Conservation (phyloP, 2,888 invertebrate genomes). For the Periphyllus acericola region DNA sequence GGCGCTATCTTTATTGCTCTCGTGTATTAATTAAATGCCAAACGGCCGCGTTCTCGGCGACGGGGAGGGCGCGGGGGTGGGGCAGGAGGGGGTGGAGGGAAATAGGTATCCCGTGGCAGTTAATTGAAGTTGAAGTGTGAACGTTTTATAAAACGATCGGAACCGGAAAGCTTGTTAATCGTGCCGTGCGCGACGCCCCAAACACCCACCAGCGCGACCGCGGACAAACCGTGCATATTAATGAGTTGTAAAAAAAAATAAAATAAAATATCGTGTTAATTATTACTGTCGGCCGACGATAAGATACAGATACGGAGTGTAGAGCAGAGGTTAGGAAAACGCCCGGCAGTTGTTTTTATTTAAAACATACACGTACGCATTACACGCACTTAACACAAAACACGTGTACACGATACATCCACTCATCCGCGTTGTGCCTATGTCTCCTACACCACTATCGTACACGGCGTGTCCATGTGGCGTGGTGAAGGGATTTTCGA, state of each 20-base stretch:
- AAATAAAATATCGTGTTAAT: constrained; percentile 26
- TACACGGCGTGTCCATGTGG: neutral
- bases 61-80: too few relatives aligned
- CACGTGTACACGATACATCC: neutral
- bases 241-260: constrained; percentile 15
- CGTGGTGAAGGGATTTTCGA: too few relatives aligned
- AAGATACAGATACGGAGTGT: too few relatives aligned
- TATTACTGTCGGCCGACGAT: neutral
- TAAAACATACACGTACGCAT: neutral
- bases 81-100: neutral
- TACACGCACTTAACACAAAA: neutral
- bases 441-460: neutral
- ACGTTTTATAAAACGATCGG: constrained; percentile 56
- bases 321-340: neutral
- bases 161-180: constrained; percentile 58
- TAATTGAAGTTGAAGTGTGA: constrained; percentile 59
- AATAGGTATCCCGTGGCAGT: constrained; percentile 34
- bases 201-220: constrained; percentile 44
- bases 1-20: constrained; percentile 47
- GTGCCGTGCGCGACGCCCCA: constrained; percentile 50
- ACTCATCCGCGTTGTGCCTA: neutral
- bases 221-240: constrained; percentile 44
- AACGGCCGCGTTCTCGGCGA: constrained; percentile 14
- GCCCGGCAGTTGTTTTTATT: neutral
- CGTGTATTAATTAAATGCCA: constrained; percentile 48